These are phyloP conservation scores for Ochropacha duplaris DNA, from an alignment of 2,888 invertebrate genomes.

Conservation along the genomic window DNA sequence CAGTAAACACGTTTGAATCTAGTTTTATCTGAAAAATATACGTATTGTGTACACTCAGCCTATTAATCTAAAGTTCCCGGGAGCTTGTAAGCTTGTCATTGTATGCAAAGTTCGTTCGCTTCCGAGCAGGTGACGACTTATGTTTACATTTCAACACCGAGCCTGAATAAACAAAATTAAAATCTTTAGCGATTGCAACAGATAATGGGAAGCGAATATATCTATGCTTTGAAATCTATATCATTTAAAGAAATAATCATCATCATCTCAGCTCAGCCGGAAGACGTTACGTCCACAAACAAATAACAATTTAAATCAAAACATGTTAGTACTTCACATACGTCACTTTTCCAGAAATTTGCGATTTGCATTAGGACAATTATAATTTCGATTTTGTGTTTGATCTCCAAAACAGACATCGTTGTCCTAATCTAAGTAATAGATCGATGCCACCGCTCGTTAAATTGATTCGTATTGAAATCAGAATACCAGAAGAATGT, in stretches of 20 bases:
- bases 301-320: too few species aligned
- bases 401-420: too few species aligned
- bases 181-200: slow-evolving; percentile 30
- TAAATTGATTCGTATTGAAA: not conserved
- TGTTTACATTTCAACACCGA: slow-evolving; percentile 42
- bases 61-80: slow-evolving; percentile 24
- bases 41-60: not conserved
- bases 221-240: too few species aligned
- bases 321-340: too few species aligned
- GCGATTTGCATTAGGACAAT: too few species aligned
- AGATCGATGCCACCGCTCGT: not conserved
- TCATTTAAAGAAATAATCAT: too few species aligned
- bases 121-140: slow-evolving; percentile 50
- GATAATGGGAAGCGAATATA: not conserved
- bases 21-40: not conserved
- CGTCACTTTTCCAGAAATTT: too few species aligned
- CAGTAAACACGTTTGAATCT: not conserved
- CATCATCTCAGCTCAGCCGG: too few species aligned
- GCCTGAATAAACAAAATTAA: slow-evolving; percentile 3
- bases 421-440: too few species aligned
- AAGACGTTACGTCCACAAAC: too few species aligned
- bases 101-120: slow-evolving; percentile 68
- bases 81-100: slow-evolving; percentile 69
- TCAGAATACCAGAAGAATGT: not conserved
- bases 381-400: too few species aligned